These are phyloP conservation scores for Aplysina aerophoba DNA, from an alignment of 37 sponge, comb jelly and placozoan genomes.

Conservation along the genomic window DNA sequence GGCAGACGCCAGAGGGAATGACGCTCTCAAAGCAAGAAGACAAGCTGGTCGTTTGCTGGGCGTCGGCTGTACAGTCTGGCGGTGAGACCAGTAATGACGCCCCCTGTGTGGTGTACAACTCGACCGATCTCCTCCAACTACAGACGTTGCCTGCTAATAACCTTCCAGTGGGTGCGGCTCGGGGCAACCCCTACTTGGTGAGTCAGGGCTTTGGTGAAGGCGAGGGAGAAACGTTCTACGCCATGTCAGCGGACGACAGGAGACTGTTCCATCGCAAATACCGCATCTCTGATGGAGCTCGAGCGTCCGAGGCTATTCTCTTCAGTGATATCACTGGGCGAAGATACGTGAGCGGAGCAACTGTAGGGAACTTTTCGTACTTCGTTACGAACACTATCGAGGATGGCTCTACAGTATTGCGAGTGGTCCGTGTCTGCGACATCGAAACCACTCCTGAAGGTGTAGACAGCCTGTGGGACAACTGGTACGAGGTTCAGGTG, in stretches of 20 bases:
- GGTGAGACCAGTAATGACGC: not conserved
- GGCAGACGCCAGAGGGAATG: conserved; percentile 3
- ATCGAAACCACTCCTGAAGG: no score
- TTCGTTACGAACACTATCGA: not conserved
- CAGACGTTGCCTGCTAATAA: not conserved
- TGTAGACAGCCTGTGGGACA: conserved; percentile 1
- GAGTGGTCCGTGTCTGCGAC: conserved; percentile 13
- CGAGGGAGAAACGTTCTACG: conserved; percentile 15
- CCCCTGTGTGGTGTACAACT: not conserved
- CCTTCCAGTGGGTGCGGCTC: not conserved
- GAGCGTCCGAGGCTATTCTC: not conserved
- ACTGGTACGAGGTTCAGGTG: conserved; percentile 12
- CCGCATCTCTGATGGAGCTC: not conserved
- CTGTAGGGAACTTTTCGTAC: not conserved
- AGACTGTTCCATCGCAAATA: not conserved
- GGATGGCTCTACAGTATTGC: not conserved
- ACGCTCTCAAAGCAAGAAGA: not conserved
- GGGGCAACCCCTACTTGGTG: not conserved
- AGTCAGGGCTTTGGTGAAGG: not conserved
- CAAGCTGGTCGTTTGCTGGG: not conserved
- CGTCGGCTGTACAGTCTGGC: not conserved
- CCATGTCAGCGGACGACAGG: not conserved
- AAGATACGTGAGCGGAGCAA: not conserved
- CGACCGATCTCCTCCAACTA: not conserved
- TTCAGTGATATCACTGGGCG: not conserved